A percentile compares a stretch with the other conserved stretches of the same genome.
phyloP scores from a whole-genome alignment of 1,140 invertebrate species.

The Tigriopus japonicus region DNA sequence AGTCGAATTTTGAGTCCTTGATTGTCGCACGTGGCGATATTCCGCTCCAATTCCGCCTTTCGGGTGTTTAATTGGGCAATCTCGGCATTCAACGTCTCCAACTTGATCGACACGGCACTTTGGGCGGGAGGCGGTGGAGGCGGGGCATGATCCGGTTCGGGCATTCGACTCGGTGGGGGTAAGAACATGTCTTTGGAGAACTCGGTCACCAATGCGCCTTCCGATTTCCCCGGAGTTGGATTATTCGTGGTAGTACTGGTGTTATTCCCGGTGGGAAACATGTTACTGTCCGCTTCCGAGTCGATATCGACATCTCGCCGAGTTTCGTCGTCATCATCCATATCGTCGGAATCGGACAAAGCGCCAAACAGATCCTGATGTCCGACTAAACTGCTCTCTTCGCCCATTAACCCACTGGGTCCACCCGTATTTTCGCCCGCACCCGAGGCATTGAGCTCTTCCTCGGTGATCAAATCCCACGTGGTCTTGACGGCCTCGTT shows the following conservation, averaged over 20 bases:
- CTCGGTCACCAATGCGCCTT: not conserved
- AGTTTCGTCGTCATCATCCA: not conserved
- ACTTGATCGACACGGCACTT: not conserved
- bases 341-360: not conserved
- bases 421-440: conserved; percentile 17
- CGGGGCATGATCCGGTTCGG: not conserved
- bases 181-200: conserved; percentile 2
- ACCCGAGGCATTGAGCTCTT: conserved; percentile 41
- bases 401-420: not conserved
- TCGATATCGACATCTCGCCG: not conserved
- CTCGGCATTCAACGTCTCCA: not conserved
- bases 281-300: not conserved
- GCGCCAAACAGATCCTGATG: not conserved
- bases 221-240: not conserved
- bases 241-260: not conserved
- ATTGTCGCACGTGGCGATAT: not conserved
- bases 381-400: not conserved
- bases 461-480: conserved; percentile 82
- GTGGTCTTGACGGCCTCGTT: conserved; percentile 73
- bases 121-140: not conserved
- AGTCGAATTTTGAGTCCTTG: not conserved
- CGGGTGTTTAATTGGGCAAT: not conserved
- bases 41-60: not conserved
- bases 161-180: not conserved
- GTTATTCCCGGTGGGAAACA: not conserved